These are phyloP conservation scores for Callorhinus ursinus DNA, from an alignment of 2,113 vertebrate genomes.

Conservation along the genomic window DNA sequence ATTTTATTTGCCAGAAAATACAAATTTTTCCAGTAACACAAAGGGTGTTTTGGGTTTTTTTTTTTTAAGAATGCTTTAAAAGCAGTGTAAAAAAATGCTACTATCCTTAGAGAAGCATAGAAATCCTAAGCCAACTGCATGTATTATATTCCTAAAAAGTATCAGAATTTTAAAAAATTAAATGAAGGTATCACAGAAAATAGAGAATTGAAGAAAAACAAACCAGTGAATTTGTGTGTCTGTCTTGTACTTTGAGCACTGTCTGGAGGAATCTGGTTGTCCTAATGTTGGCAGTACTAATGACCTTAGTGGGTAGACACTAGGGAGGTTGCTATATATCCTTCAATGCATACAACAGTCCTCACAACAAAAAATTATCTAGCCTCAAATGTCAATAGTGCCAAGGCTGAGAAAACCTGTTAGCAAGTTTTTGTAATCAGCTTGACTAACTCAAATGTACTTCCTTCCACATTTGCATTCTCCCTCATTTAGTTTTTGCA, in stretches of 20 bases:
- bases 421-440: background rate
- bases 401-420: background rate
- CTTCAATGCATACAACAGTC: background rate
- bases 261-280: background rate
- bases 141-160: background rate
- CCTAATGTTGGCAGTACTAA: background rate
- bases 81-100: background rate
- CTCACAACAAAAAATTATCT: background rate
- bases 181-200: background rate
- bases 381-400: background rate
- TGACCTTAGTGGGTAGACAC: background rate
- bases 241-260: background rate
- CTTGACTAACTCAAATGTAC: background rate
- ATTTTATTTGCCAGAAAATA: conserved; percentile 19
- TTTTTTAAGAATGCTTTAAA: background rate
- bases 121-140: background rate
- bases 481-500: background rate
- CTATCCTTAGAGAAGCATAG: background rate
- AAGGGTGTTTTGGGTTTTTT: background rate
- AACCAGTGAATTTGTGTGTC: background rate
- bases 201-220: background rate
- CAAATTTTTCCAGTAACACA: background rate
- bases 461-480: background rate
- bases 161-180: background rate
- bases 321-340: background rate